A percentile compares a stretch with the other conserved stretches of the same genome.
Evolutionary conservation across 2,113 vertebrate genomes (phyloP).

Genomic region (Callopanchax toddi): DNA sequence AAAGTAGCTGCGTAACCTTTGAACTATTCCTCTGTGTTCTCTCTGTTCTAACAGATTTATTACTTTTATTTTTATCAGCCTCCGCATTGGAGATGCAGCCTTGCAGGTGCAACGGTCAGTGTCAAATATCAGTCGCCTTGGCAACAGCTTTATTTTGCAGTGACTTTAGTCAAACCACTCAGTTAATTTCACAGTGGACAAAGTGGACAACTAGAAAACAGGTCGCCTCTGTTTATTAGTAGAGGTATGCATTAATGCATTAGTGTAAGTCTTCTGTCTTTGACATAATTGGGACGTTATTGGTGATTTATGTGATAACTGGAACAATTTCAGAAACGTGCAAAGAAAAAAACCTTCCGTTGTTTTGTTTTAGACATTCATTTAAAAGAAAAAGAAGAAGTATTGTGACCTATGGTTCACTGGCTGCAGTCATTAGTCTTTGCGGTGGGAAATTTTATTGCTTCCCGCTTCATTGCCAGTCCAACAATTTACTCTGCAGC

Average conservation of each 20-base stretch:
- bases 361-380: background rate
- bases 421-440: slow-evolving; percentile 69
- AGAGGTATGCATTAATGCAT: slow-evolving; percentile 20
- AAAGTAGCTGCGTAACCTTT: slow-evolving; percentile 33
- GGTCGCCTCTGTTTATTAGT: slow-evolving; percentile 44
- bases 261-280: slow-evolving; percentile 40
- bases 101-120: slow-evolving; percentile 44
- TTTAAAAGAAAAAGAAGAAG: background rate
- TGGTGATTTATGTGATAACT: slow-evolving; percentile 13
- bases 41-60: slow-evolving; percentile 13
- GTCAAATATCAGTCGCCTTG: slow-evolving; percentile 39
- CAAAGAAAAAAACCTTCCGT: slow-evolving; percentile 17
- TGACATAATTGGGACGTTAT: slow-evolving; percentile 8
- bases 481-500: slow-evolving; percentile 63
- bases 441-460: slow-evolving; percentile 68
- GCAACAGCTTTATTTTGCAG: background rate
- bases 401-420: slow-evolving; percentile 28
- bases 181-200: slow-evolving; percentile 43
- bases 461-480: slow-evolving; percentile 68
- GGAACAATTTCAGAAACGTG: slow-evolving; percentile 17
- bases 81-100: slow-evolving; percentile 1
- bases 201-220: background rate
- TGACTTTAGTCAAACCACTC: slow-evolving; percentile 43
- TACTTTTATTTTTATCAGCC: slow-evolving; percentile 16
- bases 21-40: slow-evolving; percentile 39